Base-by-base conservation (phyloP, 2,888 invertebrate species). In the Lepidochitona cinerea region DNA sequence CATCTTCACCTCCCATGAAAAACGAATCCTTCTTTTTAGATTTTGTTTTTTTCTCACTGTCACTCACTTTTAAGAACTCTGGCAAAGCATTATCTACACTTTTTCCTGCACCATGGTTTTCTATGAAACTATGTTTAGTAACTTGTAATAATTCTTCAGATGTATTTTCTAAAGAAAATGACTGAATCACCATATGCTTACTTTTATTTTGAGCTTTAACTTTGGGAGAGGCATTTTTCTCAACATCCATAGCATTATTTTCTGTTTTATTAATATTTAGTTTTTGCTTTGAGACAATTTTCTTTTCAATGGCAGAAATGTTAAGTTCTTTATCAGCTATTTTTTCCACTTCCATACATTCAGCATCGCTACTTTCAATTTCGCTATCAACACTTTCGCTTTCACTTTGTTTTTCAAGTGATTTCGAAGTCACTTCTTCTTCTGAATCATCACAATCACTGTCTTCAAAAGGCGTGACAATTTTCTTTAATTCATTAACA, bases 1-100 rank as follows among this genome's bases (percentile, higher is more conserved):
- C 72, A 53, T 72, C 72, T 35, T 74, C 73, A 70, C 76, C 75
- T 41, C 59, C 71, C 49, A 72, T 77, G 71, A 79, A 79, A 59
- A 80, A 80, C 32, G 74, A 65, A 76, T 79, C 80, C 66, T 68
- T 74, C 29, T 59, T 59, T 9, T 29, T 29, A 4, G 23, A 29
- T 12, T 14, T 2, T 14, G 59, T 59, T 59, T 59, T 72, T 9
- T 37, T 65, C 9, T 37, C 32, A 14, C 70, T 64, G 33, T 53
- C 54, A 37, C 29, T 18, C 23, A 37, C 67, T 41, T 65, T 23
- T 12, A 26, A 33, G 35, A 23, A 73, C 49, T 72, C 68, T 71
- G 49, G 54, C 18, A 54, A 65, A 36, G 49, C 59, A 14, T 68
- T 59, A 32, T 37, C 74, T 26, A 23, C 59, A 59, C 32, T 59